Base-by-base conservation (phyloP, 2,888 invertebrate genomes). In the Laspeyria flexula region DNA sequence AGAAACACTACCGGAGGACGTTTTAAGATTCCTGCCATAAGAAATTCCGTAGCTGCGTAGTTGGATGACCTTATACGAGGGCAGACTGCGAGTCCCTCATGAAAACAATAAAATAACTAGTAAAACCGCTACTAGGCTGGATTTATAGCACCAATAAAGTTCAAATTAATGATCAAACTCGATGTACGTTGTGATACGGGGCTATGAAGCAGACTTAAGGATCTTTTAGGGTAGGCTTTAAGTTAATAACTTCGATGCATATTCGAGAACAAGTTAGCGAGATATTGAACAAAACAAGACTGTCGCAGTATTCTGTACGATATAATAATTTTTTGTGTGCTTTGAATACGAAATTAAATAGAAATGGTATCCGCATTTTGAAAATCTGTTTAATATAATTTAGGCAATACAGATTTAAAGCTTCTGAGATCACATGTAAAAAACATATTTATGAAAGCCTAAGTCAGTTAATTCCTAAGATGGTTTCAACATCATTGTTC, bases 101-200 rank as follows among this genome's bases (percentile, higher is more conserved):
- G 65, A 62, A 69, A 65, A 74, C 71, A 77, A 74, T 82, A 81
- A 83, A 83, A 79, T 70, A 34, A 55, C 65, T 70, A 79, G 64
- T 80, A 77, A 82, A 82, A 78, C 60, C 68, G 66, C 75, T 73
- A 74, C 78, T 73, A 71, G 68, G 59, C 53, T 48, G 68, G 73
- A 76, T 81, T 83, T 84, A 85, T 73, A 69, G 62, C 76, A 60
- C 66, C 71, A 66, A 74, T 80, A 83, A 83, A 77, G 68, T 67
- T 73, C 63, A 77, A 77, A 79, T 79, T 83, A 83, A 83, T 76
- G 81, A 77, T 67, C 62, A 46, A 64, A 56, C 65, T 47, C 64
- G 60, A 63, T 57, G 65, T 63, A 54, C 65, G 52, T 33, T 51
- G 56, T 59, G 54, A 49, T 67, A 63, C 41, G 34, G 45, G 40